These are phyloP conservation scores for Heliconius cydno DNA, from an alignment of 2,888 invertebrate species.

Conservation along the genomic window DNA sequence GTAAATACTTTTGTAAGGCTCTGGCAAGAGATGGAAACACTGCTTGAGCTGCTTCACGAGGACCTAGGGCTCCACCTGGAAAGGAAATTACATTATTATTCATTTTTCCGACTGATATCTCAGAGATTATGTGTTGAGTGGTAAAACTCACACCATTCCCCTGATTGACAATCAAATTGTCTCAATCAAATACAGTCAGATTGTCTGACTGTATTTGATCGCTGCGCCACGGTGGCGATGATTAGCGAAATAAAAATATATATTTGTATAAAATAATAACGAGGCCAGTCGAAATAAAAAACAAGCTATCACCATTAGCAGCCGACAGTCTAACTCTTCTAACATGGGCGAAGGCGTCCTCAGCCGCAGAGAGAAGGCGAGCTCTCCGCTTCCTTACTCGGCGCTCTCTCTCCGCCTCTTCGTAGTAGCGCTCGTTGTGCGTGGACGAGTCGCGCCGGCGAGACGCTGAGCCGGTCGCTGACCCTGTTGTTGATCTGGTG, in stretches of 20 bases:
- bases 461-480: constrained; percentile 77
- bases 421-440: constrained; percentile 98
- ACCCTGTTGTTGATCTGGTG: constrained; percentile 17
- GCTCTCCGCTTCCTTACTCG: constrained; percentile 95
- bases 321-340: constrained; percentile 86
- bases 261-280: too few species aligned
- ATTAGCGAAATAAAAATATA: too few species aligned
- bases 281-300: too few species aligned
- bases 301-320: constrained; percentile 60
- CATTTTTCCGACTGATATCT: too few species aligned
- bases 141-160: too few species aligned
- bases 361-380: constrained; percentile 95
- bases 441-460: constrained; percentile 94
- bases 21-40: constrained; percentile 98
- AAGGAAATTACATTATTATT: not conserved
- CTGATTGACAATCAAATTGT: too few species aligned
- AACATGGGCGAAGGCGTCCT: constrained; percentile 99
- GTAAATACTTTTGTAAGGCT: constrained; percentile 97
- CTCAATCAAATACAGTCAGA: too few species aligned
- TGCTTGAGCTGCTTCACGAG: constrained; percentile 98
- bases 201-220: too few species aligned
- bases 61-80: constrained; percentile 87
- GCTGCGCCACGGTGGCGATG: too few species aligned
- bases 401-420: constrained; percentile 98
- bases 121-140: too few species aligned